phyloP scores from a whole-genome alignment of 1,140 invertebrate species.

The Hetaerina americana region DNA sequence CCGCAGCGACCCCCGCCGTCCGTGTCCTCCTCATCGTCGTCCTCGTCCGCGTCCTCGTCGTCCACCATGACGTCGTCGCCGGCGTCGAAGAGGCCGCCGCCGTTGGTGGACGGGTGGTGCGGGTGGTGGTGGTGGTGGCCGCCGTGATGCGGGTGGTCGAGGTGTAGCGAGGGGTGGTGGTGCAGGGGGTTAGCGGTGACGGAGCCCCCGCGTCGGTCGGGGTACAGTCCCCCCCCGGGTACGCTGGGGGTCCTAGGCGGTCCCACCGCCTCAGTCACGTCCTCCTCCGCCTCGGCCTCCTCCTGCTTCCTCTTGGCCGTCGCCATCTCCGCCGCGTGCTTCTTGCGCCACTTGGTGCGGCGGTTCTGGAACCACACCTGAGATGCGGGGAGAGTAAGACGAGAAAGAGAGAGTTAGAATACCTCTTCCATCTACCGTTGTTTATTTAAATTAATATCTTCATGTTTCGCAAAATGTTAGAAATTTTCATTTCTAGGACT shows the following conservation, averaged over 20 bases:
- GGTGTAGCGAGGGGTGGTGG: not conserved
- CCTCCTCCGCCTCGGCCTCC: conserved; percentile 63
- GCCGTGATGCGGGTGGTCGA: too few relatives aligned
- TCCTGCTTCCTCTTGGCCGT: conserved; percentile 94
- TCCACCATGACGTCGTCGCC: not conserved
- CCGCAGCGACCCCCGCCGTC: too few relatives aligned
- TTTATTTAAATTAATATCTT: too few relatives aligned
- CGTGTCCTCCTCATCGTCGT: not conserved
- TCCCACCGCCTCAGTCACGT: conserved; percentile 48
- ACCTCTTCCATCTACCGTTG: not conserved
- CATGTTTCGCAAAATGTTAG: too few relatives aligned
- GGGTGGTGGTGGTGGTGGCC: not conserved
- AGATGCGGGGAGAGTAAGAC: conserved; percentile 26
- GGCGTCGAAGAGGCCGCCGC: not conserved
- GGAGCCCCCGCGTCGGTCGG: not conserved
- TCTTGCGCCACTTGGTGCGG: conserved; percentile 98
- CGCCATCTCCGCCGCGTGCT: conserved; percentile 97
- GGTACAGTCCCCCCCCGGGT: not conserved
- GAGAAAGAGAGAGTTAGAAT: not conserved
- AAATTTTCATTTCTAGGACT: too few relatives aligned
- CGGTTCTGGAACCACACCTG: conserved; percentile 99
- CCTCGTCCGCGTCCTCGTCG: not conserved
- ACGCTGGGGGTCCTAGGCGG: conserved; percentile 24
- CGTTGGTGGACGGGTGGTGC: not conserved
- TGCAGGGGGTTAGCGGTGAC: not conserved